phyloP scores from a whole-genome alignment of 1,140 invertebrate genomes.

The Papilio dardanus region DNA sequence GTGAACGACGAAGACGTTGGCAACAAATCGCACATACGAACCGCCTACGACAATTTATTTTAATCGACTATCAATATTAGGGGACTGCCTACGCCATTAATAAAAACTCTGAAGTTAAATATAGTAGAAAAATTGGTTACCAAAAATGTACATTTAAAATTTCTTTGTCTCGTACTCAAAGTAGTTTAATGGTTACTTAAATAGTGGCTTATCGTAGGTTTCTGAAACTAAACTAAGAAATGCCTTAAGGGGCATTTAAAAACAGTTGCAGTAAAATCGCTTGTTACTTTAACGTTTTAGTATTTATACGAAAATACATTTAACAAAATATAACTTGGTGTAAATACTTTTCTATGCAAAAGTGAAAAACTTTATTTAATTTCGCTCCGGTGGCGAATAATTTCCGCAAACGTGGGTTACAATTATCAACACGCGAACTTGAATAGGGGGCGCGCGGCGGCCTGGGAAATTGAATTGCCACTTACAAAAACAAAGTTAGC shows the following conservation, averaged over 20 bases:
- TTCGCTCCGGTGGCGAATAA: conserved; percentile 52
- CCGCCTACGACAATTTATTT: conserved; percentile 2
- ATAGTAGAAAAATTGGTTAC: background rate
- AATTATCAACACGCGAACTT: conserved; percentile 66
- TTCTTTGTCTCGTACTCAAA: too few relatives aligned
- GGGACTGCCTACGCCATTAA: background rate
- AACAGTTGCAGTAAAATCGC: too few relatives aligned
- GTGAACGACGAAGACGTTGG: background rate
- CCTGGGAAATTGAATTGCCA: conserved; percentile 70
- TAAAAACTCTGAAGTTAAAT: background rate
- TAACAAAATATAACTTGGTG: background rate
- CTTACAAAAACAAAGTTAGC: conserved; percentile 70
- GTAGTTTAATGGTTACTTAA: too few relatives aligned
- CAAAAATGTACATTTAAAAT: too few relatives aligned
- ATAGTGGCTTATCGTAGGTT: too few relatives aligned
- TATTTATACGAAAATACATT: too few relatives aligned
- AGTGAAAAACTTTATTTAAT: conserved; percentile 50
- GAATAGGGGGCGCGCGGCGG: conserved; percentile 46
- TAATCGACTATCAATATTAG: conserved; percentile 17
- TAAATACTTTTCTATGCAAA: conserved; percentile 24
- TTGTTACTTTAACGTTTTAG: too few relatives aligned
- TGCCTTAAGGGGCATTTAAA: too few relatives aligned
- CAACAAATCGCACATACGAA: background rate
- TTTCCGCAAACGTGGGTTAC: conserved; percentile 55
- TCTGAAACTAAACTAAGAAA: too few relatives aligned